Evolutionary conservation across 2,888 invertebrate species (phyloP).

Genomic region (Callinectes sapidus): DNA sequence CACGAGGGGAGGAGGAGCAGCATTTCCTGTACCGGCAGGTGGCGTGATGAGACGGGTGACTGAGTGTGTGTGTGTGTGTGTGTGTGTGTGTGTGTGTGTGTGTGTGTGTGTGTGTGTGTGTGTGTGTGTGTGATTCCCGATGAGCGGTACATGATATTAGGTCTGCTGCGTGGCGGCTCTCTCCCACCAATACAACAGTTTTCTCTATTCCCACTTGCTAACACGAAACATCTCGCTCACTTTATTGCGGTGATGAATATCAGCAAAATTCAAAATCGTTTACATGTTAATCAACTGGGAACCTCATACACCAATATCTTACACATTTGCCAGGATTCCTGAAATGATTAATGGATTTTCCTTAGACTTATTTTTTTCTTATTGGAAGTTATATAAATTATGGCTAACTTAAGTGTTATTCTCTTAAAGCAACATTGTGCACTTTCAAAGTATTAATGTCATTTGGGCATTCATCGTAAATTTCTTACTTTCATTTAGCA

Average conservation of each 20-base stretch:
- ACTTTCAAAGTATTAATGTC: neutral
- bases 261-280: neutral
- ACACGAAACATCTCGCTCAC: too few relatives aligned
- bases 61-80: slow-evolving; percentile 16
- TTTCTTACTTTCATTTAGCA: neutral
- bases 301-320: neutral
- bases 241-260: too few relatives aligned
- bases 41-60: neutral
- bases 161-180: neutral
- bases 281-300: neutral
- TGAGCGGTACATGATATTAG: neutral
- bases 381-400: neutral
- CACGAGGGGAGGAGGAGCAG: neutral
- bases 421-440: neutral
- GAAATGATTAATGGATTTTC: neutral
- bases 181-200: neutral
- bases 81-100: slow-evolving; percentile 24
- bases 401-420: neutral
- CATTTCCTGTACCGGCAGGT: neutral
- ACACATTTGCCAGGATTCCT: neutral
- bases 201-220: too few relatives aligned
- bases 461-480: neutral
- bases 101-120: slow-evolving; percentile 15
- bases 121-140: neutral
- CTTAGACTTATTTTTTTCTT: neutral